Percentiles rank a stretch among this genome's conserved stretches.
These are phyloP conservation scores for Zygaena filipendulae DNA, from an alignment of 2,888 invertebrate genomes.

Conservation along the genomic window DNA sequence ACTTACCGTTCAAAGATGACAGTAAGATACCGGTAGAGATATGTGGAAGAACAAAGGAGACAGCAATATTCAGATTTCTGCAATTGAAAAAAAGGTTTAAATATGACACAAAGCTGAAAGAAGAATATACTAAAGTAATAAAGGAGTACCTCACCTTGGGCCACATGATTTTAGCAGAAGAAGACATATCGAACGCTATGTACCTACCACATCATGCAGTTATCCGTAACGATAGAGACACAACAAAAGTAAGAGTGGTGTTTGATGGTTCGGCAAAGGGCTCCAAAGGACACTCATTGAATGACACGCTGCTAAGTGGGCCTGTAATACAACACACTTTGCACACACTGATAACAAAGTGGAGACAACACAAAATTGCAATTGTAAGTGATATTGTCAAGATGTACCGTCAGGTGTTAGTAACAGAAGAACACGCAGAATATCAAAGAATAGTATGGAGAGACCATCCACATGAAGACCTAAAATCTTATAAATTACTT, in stretches of 20 bases:
- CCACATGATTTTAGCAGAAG: slow-evolving; percentile 12
- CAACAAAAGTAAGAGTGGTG: slow-evolving; percentile 18
- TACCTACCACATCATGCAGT: slow-evolving; percentile 20
- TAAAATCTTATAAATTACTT: slow-evolving; percentile 13
- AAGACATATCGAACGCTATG: slow-evolving; percentile 6
- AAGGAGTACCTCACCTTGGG: slow-evolving; percentile 15
- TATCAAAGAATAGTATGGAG: slow-evolving; percentile 14
- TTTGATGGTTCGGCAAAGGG: slow-evolving; percentile 18
- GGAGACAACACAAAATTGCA: slow-evolving; percentile 17
- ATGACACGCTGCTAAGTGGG: slow-evolving; percentile 17
- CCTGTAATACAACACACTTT: slow-evolving; percentile 19
- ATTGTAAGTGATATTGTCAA: slow-evolving; percentile 19
- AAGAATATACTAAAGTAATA: slow-evolving; percentile 14
- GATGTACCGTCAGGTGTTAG: slow-evolving; percentile 22
- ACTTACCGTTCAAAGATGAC: slow-evolving; percentile 13
- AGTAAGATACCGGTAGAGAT: slow-evolving; percentile 3
- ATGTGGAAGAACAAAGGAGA: slow-evolving; percentile 15
- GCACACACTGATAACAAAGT: slow-evolving; percentile 17
- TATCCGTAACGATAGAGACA: slow-evolving; percentile 16
- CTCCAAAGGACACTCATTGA: slow-evolving; percentile 11
- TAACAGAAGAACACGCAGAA: slow-evolving; percentile 14
- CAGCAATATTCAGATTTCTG: slow-evolving; percentile 14
- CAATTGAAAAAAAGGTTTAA: slow-evolving; percentile 12
- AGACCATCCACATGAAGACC: slow-evolving; percentile 1
- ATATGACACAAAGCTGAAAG: slow-evolving; percentile 6